Evolutionary conservation across 2,113 vertebrate genomes (phyloP).

Genomic region (Ictalurus furcatus): DNA sequence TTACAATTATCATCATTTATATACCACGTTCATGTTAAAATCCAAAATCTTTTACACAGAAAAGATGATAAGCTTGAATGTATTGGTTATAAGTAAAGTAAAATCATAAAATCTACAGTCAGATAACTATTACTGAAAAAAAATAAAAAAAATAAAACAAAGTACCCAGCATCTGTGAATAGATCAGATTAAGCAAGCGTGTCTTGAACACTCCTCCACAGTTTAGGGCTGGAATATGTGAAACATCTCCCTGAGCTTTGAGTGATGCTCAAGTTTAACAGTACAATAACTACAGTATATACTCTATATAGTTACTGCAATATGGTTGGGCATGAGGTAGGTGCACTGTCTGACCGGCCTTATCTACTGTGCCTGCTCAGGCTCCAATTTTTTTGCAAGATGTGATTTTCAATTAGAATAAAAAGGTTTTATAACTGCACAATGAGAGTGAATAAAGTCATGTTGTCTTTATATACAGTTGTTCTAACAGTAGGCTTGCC

Average conservation of each 20-base stretch:
- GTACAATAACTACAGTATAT: too few relatives aligned
- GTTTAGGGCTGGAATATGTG: neutral
- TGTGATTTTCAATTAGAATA: neutral
- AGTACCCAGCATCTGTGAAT: neutral
- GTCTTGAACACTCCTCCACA: neutral
- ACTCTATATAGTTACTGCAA: too few relatives aligned
- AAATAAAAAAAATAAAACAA: neutral
- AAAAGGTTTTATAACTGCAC: neutral
- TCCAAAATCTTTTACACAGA: neutral
- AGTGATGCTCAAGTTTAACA: too few relatives aligned
- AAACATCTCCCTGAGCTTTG: too few relatives aligned
- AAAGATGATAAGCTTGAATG: neutral
- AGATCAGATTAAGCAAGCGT: neutral
- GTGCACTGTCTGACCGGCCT: neutral
- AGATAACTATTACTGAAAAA: neutral
- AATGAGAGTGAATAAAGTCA: neutral
- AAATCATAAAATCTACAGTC: neutral
- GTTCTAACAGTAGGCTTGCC: neutral
- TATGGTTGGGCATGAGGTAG: neutral
- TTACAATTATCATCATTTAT: neutral
- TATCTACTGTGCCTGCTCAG: too few relatives aligned
- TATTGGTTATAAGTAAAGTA: neutral
- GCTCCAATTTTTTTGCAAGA: neutral
- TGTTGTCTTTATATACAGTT: neutral
- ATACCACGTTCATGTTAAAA: neutral